Evolutionary conservation across 2,888 invertebrate genomes (phyloP).

Genomic region (Trilocha varians): DNA sequence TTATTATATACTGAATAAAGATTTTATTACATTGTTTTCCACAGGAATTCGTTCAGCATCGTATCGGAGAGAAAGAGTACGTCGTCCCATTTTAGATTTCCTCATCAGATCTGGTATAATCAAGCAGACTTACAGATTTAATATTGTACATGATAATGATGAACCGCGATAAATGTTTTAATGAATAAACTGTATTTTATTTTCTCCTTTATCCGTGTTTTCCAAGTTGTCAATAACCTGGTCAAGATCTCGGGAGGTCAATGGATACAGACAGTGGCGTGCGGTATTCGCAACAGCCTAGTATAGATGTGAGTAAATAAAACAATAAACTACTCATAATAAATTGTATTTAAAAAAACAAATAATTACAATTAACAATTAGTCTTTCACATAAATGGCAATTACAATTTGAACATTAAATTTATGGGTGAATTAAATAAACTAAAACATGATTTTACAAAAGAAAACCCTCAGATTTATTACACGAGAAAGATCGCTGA

Average conservation of each 20-base stretch:
- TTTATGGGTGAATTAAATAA: conserved; percentile 6
- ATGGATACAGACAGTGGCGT: too few species aligned
- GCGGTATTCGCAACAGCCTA: too few species aligned
- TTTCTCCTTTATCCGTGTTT: too few species aligned
- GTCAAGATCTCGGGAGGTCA: too few species aligned
- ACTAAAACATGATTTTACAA: conserved; percentile 21
- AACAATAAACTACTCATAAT: conserved; percentile 17
- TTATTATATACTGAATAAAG: too few species aligned
- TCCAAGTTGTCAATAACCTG: too few species aligned
- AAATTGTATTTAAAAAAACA: conserved; percentile 21
- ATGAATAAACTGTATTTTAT: too few species aligned
- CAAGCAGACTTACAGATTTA: conserved; percentile 23
- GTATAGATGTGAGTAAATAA: too few species aligned
- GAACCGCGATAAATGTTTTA: conserved; percentile 37
- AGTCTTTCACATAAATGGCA: conserved; percentile 70
- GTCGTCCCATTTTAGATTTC: conserved; percentile 39
- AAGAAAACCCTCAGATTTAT: conserved; percentile 27
- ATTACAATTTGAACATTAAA: conserved; percentile 66
- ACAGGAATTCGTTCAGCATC: conserved; percentile 35
- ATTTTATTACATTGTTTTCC: not conserved
- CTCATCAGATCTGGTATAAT: conserved; percentile 37
- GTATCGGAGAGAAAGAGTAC: conserved; percentile 24
- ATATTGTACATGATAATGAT: conserved; percentile 17
- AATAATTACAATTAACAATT: conserved; percentile 40
- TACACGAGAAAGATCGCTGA: too few species aligned